phyloP scores from a whole-genome alignment of 1,140 invertebrate genomes.

The Conus betulinus region DNA sequence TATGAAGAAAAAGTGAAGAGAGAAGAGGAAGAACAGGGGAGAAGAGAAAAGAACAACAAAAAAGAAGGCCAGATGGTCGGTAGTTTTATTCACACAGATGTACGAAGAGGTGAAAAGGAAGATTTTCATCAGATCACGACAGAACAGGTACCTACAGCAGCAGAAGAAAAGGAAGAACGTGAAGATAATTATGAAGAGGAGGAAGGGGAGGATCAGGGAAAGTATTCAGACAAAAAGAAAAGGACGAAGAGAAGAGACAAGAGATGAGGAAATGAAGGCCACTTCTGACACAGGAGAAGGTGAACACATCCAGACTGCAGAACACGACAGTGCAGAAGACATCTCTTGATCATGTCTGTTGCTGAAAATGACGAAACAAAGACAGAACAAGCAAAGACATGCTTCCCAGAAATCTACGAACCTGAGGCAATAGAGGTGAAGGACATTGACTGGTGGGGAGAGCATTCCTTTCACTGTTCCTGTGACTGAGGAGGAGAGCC shows the following conservation, averaged over 20 bases:
- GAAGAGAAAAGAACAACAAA: too few species aligned
- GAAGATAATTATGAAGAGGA: background rate
- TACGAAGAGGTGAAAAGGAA: too few species aligned
- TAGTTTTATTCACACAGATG: too few species aligned
- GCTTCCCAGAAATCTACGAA: too few species aligned
- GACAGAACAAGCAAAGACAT: background rate
- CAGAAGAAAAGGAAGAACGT: background rate
- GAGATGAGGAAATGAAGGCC: too few species aligned
- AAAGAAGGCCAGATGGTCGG: accelerated
- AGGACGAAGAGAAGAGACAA: too few species aligned
- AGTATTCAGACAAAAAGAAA: background rate
- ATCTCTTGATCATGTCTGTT: background rate
- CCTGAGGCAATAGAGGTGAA: too few species aligned
- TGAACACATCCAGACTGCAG: slow-evolving; percentile 11
- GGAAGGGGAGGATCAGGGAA: background rate
- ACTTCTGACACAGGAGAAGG: background rate
- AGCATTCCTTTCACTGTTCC: too few species aligned
- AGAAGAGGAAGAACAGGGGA: too few species aligned
- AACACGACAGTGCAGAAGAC: background rate
- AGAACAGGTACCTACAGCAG: background rate
- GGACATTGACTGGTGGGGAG: too few species aligned
- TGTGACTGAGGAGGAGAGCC: too few species aligned
- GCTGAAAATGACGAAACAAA: background rate
- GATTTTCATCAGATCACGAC: background rate
- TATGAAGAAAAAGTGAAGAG: too few species aligned